A percentile compares a stretch with the other conserved stretches of the same genome.
Conservation (phyloP, 1,140 invertebrate species). For the Wasmannia auropunctata region DNA sequence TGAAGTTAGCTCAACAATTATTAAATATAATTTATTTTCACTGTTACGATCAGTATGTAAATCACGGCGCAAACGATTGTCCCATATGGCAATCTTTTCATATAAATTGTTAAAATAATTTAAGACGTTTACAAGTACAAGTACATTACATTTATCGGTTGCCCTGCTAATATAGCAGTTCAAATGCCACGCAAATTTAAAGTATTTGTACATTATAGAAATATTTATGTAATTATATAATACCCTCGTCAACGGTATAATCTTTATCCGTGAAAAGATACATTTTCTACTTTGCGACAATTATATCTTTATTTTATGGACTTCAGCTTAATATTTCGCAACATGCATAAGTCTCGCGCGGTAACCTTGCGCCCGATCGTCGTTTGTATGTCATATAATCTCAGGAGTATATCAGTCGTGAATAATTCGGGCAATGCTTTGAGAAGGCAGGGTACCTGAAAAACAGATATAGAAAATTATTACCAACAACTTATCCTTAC, state of each 20-base stretch:
- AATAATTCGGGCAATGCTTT: conserved; percentile 92
- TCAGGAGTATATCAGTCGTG: conserved; percentile 89
- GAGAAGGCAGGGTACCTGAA: conserved; percentile 90
- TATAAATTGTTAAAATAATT: not conserved
- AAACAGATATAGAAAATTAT: conserved; percentile 54
- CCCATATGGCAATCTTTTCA: not conserved
- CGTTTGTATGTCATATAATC: conserved; percentile 92
- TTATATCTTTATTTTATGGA: conserved; percentile 74
- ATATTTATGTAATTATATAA: not conserved
- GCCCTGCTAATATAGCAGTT: not conserved
- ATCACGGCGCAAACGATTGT: not conserved
- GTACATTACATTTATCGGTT: not conserved
- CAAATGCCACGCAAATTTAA: not conserved
- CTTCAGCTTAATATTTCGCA: conserved; percentile 91
- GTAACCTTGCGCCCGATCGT: conserved; percentile 90
- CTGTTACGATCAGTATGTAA: not conserved
- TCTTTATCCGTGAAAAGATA: not conserved
- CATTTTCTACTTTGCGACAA: not conserved
- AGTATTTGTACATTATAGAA: conserved; percentile 5
- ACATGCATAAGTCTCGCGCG: conserved; percentile 92
- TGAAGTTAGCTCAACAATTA: not conserved
- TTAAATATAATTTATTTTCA: not conserved
- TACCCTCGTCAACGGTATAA: not conserved
- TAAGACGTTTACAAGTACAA: not conserved
- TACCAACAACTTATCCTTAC: not conserved